Base-by-base conservation (phyloP, 1,140 invertebrate genomes). In the Euwallacea fornicatus region DNA sequence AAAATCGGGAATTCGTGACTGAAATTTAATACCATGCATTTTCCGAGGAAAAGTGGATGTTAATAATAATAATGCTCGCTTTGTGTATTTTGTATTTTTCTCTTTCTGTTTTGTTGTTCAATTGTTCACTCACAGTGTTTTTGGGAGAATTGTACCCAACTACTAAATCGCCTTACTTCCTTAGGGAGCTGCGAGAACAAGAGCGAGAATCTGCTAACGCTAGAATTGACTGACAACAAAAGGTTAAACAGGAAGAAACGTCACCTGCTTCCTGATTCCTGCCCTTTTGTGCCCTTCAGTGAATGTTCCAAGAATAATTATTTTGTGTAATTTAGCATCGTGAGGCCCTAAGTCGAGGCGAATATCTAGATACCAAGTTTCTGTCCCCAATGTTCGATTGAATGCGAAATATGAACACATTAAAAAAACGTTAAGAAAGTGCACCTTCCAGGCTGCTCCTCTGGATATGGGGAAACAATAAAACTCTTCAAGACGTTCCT, bases 1-100 rank as follows among this genome's bases (percentile, higher is more conserved):
- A 70, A 70, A 70, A 70, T 70, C 53, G 68, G 68, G 61, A 70
- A 70, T 64, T 63, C 68, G 68, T 70, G 68, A 70, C 68, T 70
- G 60, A 70, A 63, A 70, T 70, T 64, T 70, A 70, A 70, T 70
- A 61, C 54, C 44, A 70, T 60, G 68, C 68, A 70, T 70, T 70
- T 70, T 46, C 68, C 53, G 15, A 64, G 46, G 68, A 54, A 69
- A 69, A 69, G 58, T 62, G 46, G 58, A 54, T 69, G 42, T 60
- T 67, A 67, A 53, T 68, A 68, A 62, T 68, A 68, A 67, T 68
- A 68, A 62, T 53, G 58, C 58, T 7, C 13, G 58, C 33, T 42
- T 69, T 69, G 43, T 58, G 61, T 68, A 60, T 53, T n/a, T 58
- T 50, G 46, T 33, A 33, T 33, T 33, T 33, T 33, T 33, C 4